These are phyloP conservation scores for Eupeodes latifasciatus DNA, from an alignment of 2,888 invertebrate genomes.

Conservation along the genomic window DNA sequence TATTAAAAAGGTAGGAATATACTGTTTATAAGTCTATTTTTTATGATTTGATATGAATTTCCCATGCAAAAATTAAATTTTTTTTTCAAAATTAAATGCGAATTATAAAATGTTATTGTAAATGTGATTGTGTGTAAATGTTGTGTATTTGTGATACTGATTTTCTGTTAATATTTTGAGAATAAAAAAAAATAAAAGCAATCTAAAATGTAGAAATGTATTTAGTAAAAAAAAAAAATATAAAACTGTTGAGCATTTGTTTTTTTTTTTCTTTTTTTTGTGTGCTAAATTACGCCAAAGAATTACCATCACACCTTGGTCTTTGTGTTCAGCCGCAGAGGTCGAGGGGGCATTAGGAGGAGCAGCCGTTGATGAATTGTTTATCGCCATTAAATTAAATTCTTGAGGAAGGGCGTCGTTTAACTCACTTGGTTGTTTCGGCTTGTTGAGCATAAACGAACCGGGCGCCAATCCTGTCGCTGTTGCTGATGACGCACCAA, in stretches of 20 bases:
- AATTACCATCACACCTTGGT: constrained; percentile 85
- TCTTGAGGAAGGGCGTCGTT: constrained; percentile 79
- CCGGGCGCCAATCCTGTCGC: constrained; percentile 83
- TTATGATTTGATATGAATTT: constrained; percentile 10
- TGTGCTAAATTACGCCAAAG: constrained; percentile 77
- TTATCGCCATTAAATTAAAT: constrained; percentile 75
- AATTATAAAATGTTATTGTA: background rate
- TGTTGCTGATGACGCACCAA: constrained; percentile 82
- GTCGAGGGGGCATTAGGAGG: constrained; percentile 78
- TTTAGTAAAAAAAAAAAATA: constrained; percentile 36
- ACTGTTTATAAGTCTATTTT: background rate
- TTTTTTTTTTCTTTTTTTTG: constrained; percentile 16
- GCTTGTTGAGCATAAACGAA: constrained; percentile 83
- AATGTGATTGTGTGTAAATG: constrained; percentile 20
- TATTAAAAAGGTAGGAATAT: background rate
- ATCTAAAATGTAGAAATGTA: constrained; percentile 23
- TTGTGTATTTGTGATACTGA: constrained; percentile 35
- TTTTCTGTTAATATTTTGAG: constrained; percentile 5
- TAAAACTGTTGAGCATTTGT: constrained; percentile 57
- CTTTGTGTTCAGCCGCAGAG: constrained; percentile 84
- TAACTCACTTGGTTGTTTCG: constrained; percentile 89
- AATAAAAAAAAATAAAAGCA: constrained; percentile 15
- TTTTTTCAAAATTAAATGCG: constrained; percentile 1
- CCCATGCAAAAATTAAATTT: constrained; percentile 7
- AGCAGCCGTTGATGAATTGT: constrained; percentile 77